Conservation (phyloP, 2,888 invertebrate genomes). For the Lamellibrachia satsuma region DNA sequence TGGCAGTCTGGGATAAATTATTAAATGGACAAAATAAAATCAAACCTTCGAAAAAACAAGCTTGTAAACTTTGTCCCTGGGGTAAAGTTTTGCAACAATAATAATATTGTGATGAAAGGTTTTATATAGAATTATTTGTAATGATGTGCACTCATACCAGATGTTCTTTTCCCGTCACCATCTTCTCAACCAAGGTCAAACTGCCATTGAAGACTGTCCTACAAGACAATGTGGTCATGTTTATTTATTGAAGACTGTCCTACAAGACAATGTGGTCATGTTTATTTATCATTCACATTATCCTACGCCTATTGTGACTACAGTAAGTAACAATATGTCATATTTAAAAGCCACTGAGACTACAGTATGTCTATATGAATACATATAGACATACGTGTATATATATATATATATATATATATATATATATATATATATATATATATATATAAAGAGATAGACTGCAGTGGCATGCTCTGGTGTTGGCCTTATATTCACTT, state of each 20-base stretch:
- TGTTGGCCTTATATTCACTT: too few species aligned
- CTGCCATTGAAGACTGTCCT: slow-evolving; percentile 13
- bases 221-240: not conserved
- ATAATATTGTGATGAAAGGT: not conserved
- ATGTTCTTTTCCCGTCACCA: not conserved
- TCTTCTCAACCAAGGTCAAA: not conserved
- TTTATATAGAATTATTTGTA: not conserved
- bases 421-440: too few species aligned
- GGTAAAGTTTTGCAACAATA: not conserved
- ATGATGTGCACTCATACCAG: not conserved
- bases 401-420: too few species aligned
- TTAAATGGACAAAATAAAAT: not conserved
- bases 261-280: not conserved
- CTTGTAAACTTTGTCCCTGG: not conserved
- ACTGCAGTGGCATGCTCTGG: too few species aligned
- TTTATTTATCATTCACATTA: not conserved
- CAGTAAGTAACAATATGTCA: not conserved
- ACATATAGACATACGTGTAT: too few species aligned
- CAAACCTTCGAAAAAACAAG: not conserved
- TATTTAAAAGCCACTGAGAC: too few species aligned
- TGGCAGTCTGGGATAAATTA: too few species aligned
- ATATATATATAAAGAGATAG: too few species aligned
- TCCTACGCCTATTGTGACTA: too few species aligned
- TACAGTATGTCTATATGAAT: too few species aligned
- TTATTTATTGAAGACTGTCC: not conserved